Percentiles rank a stretch among this genome's conserved stretches.
phyloP scores from a whole-genome alignment of 2,888 invertebrate genomes.

The Drosophila kuntzei region DNA sequence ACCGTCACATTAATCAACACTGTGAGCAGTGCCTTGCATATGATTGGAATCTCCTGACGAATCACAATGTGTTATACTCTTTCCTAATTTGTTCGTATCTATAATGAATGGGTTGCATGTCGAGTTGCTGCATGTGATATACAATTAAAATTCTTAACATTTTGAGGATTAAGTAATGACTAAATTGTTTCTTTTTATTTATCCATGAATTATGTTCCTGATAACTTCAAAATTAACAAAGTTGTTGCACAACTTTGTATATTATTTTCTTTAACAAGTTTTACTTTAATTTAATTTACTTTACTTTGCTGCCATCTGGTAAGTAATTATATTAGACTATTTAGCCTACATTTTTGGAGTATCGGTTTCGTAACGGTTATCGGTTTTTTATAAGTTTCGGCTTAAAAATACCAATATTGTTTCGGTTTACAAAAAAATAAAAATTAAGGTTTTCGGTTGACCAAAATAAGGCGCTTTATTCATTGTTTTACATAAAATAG shows the following conservation, averaged over 20 bases:
- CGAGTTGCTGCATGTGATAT: background rate
- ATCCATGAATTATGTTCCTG: no score
- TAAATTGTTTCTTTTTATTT: background rate
- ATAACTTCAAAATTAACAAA: no score
- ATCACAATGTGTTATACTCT: background rate
- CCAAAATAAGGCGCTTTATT: no score
- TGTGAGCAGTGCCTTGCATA: constrained; percentile 49
- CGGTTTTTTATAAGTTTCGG: no score
- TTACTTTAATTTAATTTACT: background rate
- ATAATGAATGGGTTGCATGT: background rate
- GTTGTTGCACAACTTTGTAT: background rate
- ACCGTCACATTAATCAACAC: constrained; percentile 48
- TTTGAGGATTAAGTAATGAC: background rate
- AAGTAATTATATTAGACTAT: no score
- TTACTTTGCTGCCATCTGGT: no score
- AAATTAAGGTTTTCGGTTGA: no score
- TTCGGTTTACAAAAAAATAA: no score
- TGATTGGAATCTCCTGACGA: constrained; percentile 47
- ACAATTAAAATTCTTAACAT: background rate
- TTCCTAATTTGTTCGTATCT: background rate
- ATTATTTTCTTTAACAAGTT: background rate
- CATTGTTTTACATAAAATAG: no score
- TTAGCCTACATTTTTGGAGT: no score
- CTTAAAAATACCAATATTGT: no score
- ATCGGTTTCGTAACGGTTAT: no score